Conservation (phyloP, 2,113 vertebrate species). For the Casuarius casuarius region DNA sequence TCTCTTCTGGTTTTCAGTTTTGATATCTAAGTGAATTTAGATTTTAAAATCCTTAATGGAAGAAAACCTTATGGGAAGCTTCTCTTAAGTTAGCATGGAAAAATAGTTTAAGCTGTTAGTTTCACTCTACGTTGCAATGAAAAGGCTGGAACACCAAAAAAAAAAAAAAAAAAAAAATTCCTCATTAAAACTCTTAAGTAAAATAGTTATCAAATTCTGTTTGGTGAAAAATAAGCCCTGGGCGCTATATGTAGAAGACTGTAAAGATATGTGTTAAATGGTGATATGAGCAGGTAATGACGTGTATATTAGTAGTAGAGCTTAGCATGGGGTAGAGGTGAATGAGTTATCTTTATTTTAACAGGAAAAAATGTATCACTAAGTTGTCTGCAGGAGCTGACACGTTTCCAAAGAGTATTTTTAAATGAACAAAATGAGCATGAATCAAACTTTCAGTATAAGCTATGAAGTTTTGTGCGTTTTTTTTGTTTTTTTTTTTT, state of each 20-base stretch:
- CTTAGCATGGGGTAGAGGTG: constrained; percentile 80
- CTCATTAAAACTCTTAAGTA: neutral
- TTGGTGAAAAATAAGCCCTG: constrained; percentile 70
- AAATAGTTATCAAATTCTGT: neutral
- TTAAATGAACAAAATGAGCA: constrained; percentile 80
- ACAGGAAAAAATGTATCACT: constrained; percentile 76
- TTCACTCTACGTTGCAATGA: constrained; percentile 38
- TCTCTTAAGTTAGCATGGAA: neutral
- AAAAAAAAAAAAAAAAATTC: neutral
- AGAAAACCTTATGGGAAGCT: neutral
- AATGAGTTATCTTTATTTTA: constrained; percentile 75
- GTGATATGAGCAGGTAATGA: constrained; percentile 81
- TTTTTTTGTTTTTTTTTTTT: neutral
- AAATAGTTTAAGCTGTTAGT: constrained; percentile 10
- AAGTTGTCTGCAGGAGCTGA: constrained; percentile 81
- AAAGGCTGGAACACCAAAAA: constrained; percentile 51
- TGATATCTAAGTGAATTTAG: constrained; percentile 29
- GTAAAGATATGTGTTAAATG: constrained; percentile 81
- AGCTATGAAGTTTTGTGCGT: constrained; percentile 83
- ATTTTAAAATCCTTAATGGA: constrained; percentile 13
- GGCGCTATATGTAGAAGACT: constrained; percentile 60
- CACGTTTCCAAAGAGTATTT: constrained; percentile 93
- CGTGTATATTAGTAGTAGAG: constrained; percentile 79
- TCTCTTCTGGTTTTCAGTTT: constrained; percentile 49
- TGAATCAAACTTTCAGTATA: constrained; percentile 83